A percentile compares a stretch with the other conserved stretches of the same genome.
phyloP scores from a whole-genome alignment of 2,888 invertebrate genomes.

The Dexiosoma caninum region DNA sequence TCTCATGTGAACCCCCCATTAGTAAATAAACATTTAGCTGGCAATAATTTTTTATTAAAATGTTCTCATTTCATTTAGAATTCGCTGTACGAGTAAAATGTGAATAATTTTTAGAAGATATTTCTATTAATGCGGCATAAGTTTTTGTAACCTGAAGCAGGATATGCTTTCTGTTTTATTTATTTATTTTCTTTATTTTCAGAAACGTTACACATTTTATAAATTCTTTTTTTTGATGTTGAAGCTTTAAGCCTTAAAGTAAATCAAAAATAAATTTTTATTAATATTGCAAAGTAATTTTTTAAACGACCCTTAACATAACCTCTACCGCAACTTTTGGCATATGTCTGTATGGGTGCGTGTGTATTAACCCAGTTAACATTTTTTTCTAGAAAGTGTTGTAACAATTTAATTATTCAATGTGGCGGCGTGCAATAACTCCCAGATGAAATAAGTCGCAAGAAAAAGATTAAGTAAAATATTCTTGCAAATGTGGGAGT shows the following conservation, averaged over 20 bases:
- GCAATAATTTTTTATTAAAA: not conserved
- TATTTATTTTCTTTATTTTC: not conserved
- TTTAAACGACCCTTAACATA: slow-evolving; percentile 42
- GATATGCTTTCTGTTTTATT: not conserved
- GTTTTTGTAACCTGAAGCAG: not conserved
- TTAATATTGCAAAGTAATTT: slow-evolving; percentile 15
- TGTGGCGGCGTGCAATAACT: too few species aligned
- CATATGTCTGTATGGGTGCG: not conserved
- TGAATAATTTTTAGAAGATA: not conserved
- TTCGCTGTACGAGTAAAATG: too few species aligned
- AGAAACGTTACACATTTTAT: slow-evolving; percentile 1
- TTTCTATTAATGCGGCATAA: slow-evolving; percentile 7
- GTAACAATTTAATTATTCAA: too few species aligned
- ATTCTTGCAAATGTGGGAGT: too few species aligned
- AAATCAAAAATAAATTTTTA: slow-evolving; percentile 23
- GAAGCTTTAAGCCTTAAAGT: slow-evolving; percentile 28
- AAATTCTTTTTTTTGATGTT: not conserved
- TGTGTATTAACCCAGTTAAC: too few species aligned
- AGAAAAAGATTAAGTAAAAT: too few species aligned
- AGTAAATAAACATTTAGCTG: too few species aligned
- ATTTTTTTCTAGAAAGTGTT: too few species aligned
- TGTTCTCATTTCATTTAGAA: not conserved
- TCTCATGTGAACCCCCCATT: too few species aligned
- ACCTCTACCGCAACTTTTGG: slow-evolving; percentile 7
- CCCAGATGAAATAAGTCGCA: too few species aligned